Percentiles rank a stretch among this genome's conserved stretches.
Conservation (phyloP, 1,140 invertebrate genomes). For the Nasonia vitripennis region DNA sequence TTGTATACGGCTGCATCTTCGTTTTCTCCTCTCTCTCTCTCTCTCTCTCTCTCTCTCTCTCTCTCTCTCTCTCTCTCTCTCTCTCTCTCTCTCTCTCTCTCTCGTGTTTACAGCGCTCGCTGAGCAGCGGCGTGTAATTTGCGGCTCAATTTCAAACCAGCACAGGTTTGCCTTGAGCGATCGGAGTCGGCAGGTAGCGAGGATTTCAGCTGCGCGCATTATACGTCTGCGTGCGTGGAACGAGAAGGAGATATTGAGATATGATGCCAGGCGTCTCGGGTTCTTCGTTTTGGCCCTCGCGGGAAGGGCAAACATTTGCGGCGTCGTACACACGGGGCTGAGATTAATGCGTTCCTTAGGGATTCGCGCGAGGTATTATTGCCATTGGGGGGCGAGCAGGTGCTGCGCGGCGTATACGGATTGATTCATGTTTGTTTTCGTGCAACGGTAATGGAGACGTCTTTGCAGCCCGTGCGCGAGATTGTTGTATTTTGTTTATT, state of each 20-base stretch:
- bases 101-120: not conserved
- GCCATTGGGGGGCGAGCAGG: not conserved
- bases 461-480: too few relatives aligned
- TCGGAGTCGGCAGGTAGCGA: constrained; percentile 4
- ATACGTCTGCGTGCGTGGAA: not conserved
- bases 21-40: not conserved
- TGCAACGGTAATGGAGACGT: not conserved
- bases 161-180: constrained; percentile 41
- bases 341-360: not conserved
- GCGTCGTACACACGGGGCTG: not conserved
- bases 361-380: not conserved
- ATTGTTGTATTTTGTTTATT: too few relatives aligned
- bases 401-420: not conserved
- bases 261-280: not conserved
- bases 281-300: not conserved
- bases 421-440: not conserved
- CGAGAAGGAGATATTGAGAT: not conserved
- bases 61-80: too few relatives aligned
- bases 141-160: constrained; percentile 36
- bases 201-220: not conserved
- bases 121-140: constrained; percentile 9
- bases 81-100: not conserved
- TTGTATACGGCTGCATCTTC: not conserved
- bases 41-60: too few relatives aligned
- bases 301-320: not conserved